Conservation (phyloP, 2,888 invertebrate genomes). For the Lasioglossum malachurum region DNA sequence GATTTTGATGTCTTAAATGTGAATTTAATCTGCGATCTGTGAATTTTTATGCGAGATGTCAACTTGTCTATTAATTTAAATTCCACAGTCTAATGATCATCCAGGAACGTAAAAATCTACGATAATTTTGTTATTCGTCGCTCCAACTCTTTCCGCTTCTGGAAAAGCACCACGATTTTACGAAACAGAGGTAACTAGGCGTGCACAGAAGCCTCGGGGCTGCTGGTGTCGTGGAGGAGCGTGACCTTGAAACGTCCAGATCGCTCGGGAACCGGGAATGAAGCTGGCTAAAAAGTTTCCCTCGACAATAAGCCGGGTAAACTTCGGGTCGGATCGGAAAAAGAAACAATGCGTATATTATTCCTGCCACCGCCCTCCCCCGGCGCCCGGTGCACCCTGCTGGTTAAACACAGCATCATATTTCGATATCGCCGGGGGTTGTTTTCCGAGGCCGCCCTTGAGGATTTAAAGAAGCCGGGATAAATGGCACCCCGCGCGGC, state of each 20-base stretch:
- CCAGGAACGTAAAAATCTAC: neutral
- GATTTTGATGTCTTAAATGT: neutral
- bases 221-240: neutral
- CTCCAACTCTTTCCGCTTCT: neutral
- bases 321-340: conserved; percentile 15
- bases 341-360: conserved; percentile 47
- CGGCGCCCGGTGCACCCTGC: conserved; percentile 23
- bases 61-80: neutral
- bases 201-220: neutral
- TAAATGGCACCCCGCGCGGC: conserved; percentile 59
- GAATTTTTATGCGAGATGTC: too few relatives aligned
- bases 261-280: neutral
- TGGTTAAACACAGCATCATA: conserved; percentile 49
- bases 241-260: conserved; percentile 2
- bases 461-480: conserved; percentile 60
- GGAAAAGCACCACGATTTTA: neutral
- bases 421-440: conserved; percentile 53
- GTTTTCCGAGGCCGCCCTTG: conserved; percentile 56
- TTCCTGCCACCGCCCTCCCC: conserved; percentile 4
- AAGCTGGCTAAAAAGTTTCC: neutral
- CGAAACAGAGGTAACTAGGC: neutral
- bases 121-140: neutral
- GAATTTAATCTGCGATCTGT: neutral
- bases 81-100: neutral
- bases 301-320: neutral